Base-by-base conservation (phyloP, 1,140 invertebrate genomes). In the Drosophila yakuba region DNA sequence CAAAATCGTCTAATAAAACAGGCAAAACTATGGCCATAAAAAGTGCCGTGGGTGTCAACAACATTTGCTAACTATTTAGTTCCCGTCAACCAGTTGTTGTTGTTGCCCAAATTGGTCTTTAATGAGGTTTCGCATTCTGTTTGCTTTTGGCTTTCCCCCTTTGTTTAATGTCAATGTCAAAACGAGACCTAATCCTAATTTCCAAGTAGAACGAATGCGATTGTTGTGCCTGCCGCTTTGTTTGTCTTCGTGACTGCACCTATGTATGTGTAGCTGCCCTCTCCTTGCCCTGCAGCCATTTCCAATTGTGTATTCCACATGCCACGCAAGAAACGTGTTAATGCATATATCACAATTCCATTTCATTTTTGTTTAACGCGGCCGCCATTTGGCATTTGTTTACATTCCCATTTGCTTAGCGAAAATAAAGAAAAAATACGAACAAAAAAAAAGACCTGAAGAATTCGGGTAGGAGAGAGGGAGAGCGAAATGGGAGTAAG, bases 331-430 rank as follows among this genome's bases (percentile, higher is more conserved):
- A 25, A 58, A 36, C 44, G 44, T 71, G 64, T 28, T 71, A 71
- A 58, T 58, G 51, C 67, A 71, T 71, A 51, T 68, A 45, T 71
- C 51, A 71, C 64, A 71, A 71, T 71, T 41, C 64, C 67, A 47
- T 69, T 71, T 71, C 20, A 71, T 58, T 71, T 71, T 47, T 50
- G 52, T 47, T 57, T 43, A 69, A 68, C 64, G 64, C 64, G 64
- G 64, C 64, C 64, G 64, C 61, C 48, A 41, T 68, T 68, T 39
- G 43, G 52, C 62, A 83, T 86, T 86, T 86, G 83, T 86, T 86
- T 86, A 88, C 83, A 80, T 86, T 88, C 54, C 68, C 83, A 60
- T 76, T 84, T 71, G 41, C 67, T 63, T 20, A 35, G 41, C 15
- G 50, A 48, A 64, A 59, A 59, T 44, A 36, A 50, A 32, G 48